Conservation (phyloP, 2,888 invertebrate genomes). For the Campoplex capitator region DNA sequence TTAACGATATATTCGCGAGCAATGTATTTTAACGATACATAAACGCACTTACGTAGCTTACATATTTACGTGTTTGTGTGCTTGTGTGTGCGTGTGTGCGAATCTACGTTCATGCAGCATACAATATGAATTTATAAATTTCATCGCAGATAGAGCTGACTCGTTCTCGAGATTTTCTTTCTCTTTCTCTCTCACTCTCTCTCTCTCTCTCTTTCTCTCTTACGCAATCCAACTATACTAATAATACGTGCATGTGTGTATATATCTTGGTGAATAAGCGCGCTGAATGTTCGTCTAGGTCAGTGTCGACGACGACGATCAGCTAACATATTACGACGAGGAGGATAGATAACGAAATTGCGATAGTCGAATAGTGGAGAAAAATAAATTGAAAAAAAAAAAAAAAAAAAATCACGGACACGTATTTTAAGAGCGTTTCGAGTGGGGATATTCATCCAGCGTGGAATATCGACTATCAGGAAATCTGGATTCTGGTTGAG, state of each 20-base stretch:
- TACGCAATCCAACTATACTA: constrained; percentile 50
- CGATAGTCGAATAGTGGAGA: constrained; percentile 53
- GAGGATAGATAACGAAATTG: constrained; percentile 58
- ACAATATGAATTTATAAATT: constrained; percentile 28
- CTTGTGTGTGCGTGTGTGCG: background rate
- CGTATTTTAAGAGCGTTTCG: too few relatives aligned
- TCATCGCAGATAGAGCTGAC: constrained; percentile 25
- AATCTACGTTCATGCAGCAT: background rate
- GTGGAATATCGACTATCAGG: constrained; percentile 26
- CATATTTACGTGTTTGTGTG: background rate
- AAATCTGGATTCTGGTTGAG: background rate
- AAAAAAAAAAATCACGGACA: background rate
- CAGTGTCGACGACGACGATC: constrained; percentile 61
- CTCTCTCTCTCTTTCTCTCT: constrained; percentile 33
- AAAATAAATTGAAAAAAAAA: constrained; percentile 10
- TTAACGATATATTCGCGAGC: constrained; percentile 3
- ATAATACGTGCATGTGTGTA: constrained; percentile 31
- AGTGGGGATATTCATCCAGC: background rate
- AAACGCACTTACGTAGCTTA: background rate
- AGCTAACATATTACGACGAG: constrained; percentile 35
- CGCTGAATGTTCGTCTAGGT: constrained; percentile 62
- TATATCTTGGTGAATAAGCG: constrained; percentile 30
- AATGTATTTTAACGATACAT: background rate
- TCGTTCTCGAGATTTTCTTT: constrained; percentile 17
- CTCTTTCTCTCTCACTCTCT: background rate